phyloP scores from a whole-genome alignment of 37 sponge, comb jelly and placozoan genomes.

The Halisarca cf. caerulea region DNA sequence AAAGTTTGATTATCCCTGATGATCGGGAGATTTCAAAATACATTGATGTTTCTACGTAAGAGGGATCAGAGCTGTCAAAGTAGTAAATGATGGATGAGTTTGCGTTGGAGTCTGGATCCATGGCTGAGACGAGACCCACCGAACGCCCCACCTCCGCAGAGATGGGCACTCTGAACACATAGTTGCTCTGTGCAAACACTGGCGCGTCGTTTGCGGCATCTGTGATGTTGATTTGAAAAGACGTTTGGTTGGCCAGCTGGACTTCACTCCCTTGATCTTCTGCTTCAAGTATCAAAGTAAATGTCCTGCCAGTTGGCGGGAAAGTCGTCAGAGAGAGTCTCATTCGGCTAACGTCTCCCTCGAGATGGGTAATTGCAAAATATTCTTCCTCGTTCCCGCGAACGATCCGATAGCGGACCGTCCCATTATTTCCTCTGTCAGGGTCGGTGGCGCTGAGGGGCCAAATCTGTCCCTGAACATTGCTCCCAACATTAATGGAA shows the following conservation, averaged over 20 bases:
- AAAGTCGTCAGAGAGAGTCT: neutral
- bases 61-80: neutral
- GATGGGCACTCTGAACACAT: neutral
- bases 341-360: neutral
- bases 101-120: neutral
- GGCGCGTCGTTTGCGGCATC: neutral
- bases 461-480: constrained; percentile 7
- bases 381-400: constrained; percentile 43
- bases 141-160: neutral
- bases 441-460: constrained; percentile 43
- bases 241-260: neutral
- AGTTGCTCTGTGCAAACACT: neutral
- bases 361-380: constrained; percentile 28
- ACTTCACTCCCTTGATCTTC: neutral
- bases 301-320: neutral
- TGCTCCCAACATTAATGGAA: constrained; percentile 7
- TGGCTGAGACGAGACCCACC: neutral
- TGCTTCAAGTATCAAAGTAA: neutral
- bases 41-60: neutral
- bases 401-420: constrained; percentile 37
- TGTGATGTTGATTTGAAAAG: constrained; percentile 2
- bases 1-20: neutral
- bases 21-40: neutral
- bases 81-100: neutral
- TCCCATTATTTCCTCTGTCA: constrained; percentile 66